Conservation (phyloP, 2,113 vertebrate species). For the Macquaria ambigua region DNA sequence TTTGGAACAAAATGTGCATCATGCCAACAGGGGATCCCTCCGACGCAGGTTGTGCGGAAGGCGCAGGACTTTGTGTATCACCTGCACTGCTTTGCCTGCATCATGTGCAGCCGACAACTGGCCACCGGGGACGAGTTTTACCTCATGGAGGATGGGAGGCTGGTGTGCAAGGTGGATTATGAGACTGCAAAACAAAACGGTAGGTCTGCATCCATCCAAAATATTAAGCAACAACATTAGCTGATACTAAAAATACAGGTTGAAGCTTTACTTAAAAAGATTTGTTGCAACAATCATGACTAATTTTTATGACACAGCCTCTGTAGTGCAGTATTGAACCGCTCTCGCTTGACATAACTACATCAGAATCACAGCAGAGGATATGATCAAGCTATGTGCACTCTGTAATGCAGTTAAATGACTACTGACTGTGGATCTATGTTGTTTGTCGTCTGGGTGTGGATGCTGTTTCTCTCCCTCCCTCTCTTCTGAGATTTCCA, state of each 20-base stretch:
- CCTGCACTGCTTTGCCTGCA: slow-evolving; percentile 97
- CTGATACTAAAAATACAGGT: not conserved
- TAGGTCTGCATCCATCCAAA: slow-evolving; percentile 67
- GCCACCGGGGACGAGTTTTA: slow-evolving; percentile 99
- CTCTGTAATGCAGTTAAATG: slow-evolving; percentile 33
- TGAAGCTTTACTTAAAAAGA: not conserved
- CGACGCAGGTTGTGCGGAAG: slow-evolving; percentile 98
- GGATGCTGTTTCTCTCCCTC: slow-evolving; percentile 58
- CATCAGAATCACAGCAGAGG: slow-evolving; percentile 28
- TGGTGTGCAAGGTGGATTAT: slow-evolving; percentile 99
- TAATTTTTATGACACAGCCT: not conserved
- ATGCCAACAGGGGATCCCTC: slow-evolving; percentile 98
- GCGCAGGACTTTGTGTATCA: slow-evolving; percentile 99
- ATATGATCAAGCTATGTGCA: slow-evolving; percentile 27
- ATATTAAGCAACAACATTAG: not conserved
- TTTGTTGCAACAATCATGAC: not conserved
- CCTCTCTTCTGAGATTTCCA: slow-evolving; percentile 81
- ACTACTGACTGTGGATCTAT: slow-evolving; percentile 55
- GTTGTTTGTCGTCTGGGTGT: slow-evolving; percentile 67
- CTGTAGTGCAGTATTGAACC: not conserved
- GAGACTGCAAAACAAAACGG: slow-evolving; percentile 99
- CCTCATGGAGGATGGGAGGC: slow-evolving; percentile 97
- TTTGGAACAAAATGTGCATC: slow-evolving; percentile 99
- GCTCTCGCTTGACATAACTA: slow-evolving; percentile 3
- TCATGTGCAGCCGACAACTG: slow-evolving; percentile 98